Conservation (phyloP, 2,113 vertebrate species). For the Collichthys lucidus region DNA sequence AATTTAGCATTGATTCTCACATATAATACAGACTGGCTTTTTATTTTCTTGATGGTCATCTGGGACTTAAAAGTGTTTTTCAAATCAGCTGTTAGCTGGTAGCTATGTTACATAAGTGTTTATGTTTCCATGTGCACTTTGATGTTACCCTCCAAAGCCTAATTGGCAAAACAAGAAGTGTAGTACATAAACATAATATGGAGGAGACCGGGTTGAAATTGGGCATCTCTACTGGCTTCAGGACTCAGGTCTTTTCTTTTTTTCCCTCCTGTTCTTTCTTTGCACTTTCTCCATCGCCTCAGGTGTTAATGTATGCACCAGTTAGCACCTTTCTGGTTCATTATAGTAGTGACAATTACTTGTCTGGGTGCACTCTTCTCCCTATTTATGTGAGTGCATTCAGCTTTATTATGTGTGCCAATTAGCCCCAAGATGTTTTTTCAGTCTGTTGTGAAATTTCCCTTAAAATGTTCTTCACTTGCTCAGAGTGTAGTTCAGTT, state of each 20-base stretch:
- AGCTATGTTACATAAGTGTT: background rate
- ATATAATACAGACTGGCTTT: background rate
- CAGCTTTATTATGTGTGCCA: conserved; percentile 29
- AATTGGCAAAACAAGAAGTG: conserved; percentile 6
- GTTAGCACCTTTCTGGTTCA: conserved; percentile 16
- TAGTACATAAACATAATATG: conserved; percentile 1
- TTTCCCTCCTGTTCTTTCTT: background rate
- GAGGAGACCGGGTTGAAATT: background rate
- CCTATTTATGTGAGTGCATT: background rate
- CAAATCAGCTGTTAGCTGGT: background rate
- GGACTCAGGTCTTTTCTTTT: background rate
- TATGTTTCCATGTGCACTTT: conserved; percentile 2
- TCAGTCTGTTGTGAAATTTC: background rate
- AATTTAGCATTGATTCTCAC: background rate
- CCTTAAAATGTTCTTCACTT: background rate
- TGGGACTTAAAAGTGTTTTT: background rate
- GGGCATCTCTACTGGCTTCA: conserved; percentile 1
- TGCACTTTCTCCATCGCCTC: background rate
- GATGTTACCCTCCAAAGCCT: background rate
- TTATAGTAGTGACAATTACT: conserved; percentile 29
- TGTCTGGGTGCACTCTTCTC: background rate
- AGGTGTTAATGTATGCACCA: conserved; percentile 14
- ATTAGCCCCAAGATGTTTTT: conserved; percentile 25
- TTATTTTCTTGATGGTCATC: background rate
- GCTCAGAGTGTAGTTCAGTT: background rate